Base-by-base conservation (phyloP, 2,113 vertebrate genomes). In the Amazona guildingii region DNA sequence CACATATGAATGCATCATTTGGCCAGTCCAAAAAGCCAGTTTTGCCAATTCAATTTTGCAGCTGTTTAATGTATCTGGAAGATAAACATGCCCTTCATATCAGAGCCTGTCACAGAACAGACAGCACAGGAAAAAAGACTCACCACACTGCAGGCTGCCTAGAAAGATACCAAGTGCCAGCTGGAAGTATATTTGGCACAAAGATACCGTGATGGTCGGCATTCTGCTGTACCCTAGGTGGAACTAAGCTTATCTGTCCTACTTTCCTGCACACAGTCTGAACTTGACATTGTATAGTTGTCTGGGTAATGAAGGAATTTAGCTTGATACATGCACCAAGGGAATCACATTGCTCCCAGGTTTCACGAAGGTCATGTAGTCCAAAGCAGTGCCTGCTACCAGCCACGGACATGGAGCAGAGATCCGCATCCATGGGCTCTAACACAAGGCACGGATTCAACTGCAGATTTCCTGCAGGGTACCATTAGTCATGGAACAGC, bases 131-230 rank as follows among this genome's bases (percentile, higher is more conserved):
- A 86, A 86, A 33, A 24, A 82, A 61, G 80, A 23, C 69, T 35
- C 4, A 2, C 69, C 70, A 61, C 63, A 27, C 0, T 1, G 3
- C 11, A 3, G 37, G 11, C 93, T 80, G 92, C 88, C 90, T 49
- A 24, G 3, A 61, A 28, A 90, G 92, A 93, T 86, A 94, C 3
- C 3, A 2, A 54, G 33, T 17, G 61, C 2, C 68, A 74, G 70
- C 75, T 93, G 46, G n/a, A 83, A 83, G 67, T 2, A 28, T 0
- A 15, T 37, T 21, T 79, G 68, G 86, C 90, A 74, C 59, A 41
- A 57, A 49, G 62, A 84, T 1, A 62, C 15, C 1, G 1, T 0
- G 2, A 31, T 10, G 41, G 43, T 7, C 2, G 0, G 5, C 41
- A 37, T 15, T 62, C 76, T 61, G 39, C 29, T 13, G 23, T 62